Percentiles rank a stretch among this genome's conserved stretches.
Evolutionary conservation across 2,888 invertebrate genomes (phyloP).

Genomic region (Aphidoletes aphidimyza): DNA sequence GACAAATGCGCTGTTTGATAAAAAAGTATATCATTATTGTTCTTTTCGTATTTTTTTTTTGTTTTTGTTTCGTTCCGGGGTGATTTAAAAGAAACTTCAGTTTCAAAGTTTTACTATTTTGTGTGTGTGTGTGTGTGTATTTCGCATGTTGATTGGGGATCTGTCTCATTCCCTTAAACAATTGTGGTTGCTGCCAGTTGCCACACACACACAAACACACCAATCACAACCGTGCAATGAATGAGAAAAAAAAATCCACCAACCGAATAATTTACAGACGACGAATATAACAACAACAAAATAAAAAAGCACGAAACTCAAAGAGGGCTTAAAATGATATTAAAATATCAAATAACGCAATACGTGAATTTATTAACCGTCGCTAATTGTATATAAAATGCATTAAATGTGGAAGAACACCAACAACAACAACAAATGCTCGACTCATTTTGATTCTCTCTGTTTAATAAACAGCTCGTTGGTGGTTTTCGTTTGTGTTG

Average conservation of each 20-base stretch:
- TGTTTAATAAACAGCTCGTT: conserved; percentile 31
- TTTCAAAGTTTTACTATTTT: conserved; percentile 25
- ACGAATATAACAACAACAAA: not conserved
- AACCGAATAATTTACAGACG: not conserved
- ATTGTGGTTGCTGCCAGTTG: not conserved
- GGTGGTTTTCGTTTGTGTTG: not conserved
- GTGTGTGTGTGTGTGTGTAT: no score
- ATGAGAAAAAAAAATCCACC: conserved; percentile 2
- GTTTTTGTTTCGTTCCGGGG: not conserved
- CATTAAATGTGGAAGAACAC: not conserved
- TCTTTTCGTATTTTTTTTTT: not conserved
- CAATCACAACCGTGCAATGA: not conserved
- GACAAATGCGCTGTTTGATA: not conserved
- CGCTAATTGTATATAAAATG: conserved; percentile 53
- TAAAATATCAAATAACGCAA: conserved; percentile 54
- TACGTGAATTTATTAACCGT: conserved; percentile 53
- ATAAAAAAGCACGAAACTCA: not conserved
- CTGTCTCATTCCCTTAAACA: not conserved
- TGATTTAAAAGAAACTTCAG: not conserved
- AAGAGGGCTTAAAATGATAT: conserved; percentile 50
- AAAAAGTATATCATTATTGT: not conserved
- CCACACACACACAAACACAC: no score
- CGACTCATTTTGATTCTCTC: not conserved
- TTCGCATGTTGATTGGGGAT: not conserved
- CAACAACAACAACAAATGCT: not conserved